Percentiles rank a stretch among this genome's conserved stretches.
phyloP scores from a whole-genome alignment of 2,888 invertebrate genomes.

The Trichacis sp. region DNA sequence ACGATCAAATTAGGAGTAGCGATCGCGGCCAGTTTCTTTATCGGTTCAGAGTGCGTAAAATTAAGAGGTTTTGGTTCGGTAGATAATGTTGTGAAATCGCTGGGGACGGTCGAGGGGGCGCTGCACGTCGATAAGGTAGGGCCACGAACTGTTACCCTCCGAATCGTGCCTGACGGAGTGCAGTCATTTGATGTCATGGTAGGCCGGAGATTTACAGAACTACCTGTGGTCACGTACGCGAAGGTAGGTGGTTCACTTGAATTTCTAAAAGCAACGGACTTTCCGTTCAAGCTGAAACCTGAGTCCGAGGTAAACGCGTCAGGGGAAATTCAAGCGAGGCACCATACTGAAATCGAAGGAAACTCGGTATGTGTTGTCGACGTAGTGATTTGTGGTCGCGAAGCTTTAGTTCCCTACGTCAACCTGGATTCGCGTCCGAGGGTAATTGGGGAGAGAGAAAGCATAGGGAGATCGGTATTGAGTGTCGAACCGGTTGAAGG shows the following conservation, averaged over 20 bases:
- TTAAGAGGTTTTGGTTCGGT: neutral
- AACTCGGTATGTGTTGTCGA: neutral
- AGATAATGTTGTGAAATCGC: neutral
- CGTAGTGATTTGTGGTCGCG: neutral
- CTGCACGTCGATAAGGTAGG: neutral
- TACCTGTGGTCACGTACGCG: neutral
- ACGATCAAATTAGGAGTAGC: conserved; percentile 10
- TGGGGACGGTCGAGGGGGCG: neutral
- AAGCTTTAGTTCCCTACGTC: neutral
- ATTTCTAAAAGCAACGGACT: neutral
- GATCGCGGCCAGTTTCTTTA: neutral
- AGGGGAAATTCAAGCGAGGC: no score
- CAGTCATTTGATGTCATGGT: neutral
- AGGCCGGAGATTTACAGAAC: conserved; percentile 1
- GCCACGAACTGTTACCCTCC: neutral
- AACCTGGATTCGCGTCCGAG: neutral
- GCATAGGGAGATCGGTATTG: neutral
- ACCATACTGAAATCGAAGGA: neutral
- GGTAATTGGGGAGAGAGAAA: neutral
- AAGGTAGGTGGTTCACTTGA: neutral
- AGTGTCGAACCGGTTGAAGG: no score
- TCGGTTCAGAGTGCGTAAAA: neutral
- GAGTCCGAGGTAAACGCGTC: no score
- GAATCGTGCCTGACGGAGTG: conserved; percentile 8
- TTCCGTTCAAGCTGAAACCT: neutral